Evolutionary conservation across 2,113 vertebrate species (phyloP).

Genomic region (Triplophysa dalaica): DNA sequence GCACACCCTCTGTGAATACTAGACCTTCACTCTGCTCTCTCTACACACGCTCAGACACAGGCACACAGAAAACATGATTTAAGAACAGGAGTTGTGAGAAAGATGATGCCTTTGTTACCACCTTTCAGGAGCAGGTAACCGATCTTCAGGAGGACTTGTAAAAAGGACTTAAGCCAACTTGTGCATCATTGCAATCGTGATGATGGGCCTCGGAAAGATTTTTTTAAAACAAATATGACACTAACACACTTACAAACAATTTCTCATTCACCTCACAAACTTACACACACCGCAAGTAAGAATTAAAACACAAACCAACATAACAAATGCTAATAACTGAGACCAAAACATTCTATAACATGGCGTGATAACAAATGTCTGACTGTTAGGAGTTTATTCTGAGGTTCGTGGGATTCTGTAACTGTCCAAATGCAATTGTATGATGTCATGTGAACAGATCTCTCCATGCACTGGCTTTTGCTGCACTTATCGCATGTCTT

Average conservation of each 20-base stretch:
- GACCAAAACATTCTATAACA: slow-evolving; percentile 50
- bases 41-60: slow-evolving; percentile 8
- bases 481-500: slow-evolving; percentile 51
- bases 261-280: slow-evolving; percentile 44
- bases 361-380: slow-evolving; percentile 48
- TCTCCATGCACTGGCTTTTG: slow-evolving; percentile 45
- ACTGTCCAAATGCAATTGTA: slow-evolving; percentile 51
- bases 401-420: slow-evolving; percentile 39
- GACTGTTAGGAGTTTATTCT: slow-evolving; percentile 58
- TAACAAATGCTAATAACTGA: slow-evolving; percentile 36
- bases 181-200: slow-evolving; percentile 18
- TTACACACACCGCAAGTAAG: neutral
- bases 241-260: neutral
- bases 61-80: slow-evolving; percentile 31
- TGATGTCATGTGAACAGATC: slow-evolving; percentile 41
- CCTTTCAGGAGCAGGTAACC: slow-evolving; percentile 18
- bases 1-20: slow-evolving; percentile 86
- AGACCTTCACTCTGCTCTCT: slow-evolving; percentile 48
- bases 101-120: slow-evolving; percentile 32
- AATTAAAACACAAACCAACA: slow-evolving; percentile 31
- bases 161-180: slow-evolving; percentile 27
- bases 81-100: slow-evolving; percentile 13
- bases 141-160: slow-evolving; percentile 37
- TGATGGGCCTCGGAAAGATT: slow-evolving; percentile 31
- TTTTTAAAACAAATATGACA: slow-evolving; percentile 17